These are phyloP conservation scores for Epinephelus moara DNA, from an alignment of 2,113 vertebrate species.

Conservation along the genomic window DNA sequence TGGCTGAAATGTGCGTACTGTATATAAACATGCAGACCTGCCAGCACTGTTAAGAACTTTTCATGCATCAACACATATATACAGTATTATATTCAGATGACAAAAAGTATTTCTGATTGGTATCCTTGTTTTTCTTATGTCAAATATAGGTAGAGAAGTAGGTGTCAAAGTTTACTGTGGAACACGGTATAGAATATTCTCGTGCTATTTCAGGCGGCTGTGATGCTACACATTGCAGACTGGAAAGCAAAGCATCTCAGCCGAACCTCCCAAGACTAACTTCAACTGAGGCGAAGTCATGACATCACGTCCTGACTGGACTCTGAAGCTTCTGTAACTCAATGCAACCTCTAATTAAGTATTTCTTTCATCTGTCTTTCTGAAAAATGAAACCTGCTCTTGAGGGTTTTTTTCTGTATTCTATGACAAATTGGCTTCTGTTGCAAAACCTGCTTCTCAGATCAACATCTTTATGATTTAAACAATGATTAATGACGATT, in stretches of 20 bases:
- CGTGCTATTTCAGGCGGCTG: background rate
- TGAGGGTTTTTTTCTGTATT: background rate
- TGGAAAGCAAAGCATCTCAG: background rate
- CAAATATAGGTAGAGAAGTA: background rate
- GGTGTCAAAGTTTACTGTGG: background rate
- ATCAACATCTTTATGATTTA: background rate
- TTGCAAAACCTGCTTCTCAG: background rate
- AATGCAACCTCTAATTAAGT: background rate
- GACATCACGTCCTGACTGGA: rapidly evolving
- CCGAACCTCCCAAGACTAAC: background rate
- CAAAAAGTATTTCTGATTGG: background rate
- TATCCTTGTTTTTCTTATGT: background rate
- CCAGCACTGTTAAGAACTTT: slow-evolving; percentile 5
- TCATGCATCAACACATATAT: background rate
- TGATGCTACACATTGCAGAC: background rate
- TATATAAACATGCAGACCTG: slow-evolving; percentile 20
- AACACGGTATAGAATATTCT: background rate
- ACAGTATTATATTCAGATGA: background rate
- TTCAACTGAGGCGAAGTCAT: background rate
- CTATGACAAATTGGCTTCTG: too few relatives aligned
- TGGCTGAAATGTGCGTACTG: slow-evolving; percentile 9
- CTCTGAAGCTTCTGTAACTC: background rate
- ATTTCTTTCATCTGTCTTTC: background rate
- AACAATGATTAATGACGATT: background rate
- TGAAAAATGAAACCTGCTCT: background rate